phyloP scores from a whole-genome alignment of 2,888 invertebrate genomes.

The Agrochola litura region DNA sequence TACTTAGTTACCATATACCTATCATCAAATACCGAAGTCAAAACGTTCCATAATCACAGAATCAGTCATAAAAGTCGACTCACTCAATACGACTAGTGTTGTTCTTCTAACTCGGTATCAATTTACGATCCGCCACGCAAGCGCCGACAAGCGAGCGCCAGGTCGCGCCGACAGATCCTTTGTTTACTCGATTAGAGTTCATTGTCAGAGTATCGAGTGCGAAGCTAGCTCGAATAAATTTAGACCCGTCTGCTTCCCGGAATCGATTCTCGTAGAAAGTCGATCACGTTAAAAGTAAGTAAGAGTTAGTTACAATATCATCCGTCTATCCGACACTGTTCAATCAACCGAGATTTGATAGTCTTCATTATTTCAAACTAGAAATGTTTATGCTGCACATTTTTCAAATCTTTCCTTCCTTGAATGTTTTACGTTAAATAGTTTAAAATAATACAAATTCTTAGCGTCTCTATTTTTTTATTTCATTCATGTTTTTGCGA shows the following conservation, averaged over 20 bases:
- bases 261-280: constrained; percentile 74
- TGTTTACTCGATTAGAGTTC: constrained; percentile 88
- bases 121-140: constrained; percentile 85
- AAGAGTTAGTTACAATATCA: constrained; percentile 60
- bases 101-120: constrained; percentile 79
- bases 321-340: constrained; percentile 57
- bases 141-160: constrained; percentile 85
- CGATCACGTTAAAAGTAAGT: constrained; percentile 57
- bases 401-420: constrained; percentile 46
- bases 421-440: constrained; percentile 52
- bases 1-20: constrained; percentile 56
- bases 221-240: constrained; percentile 85
- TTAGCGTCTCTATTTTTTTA: constrained; percentile 32
- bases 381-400: constrained; percentile 65
- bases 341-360: constrained; percentile 59
- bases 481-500: constrained; percentile 44
- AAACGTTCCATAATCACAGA: constrained; percentile 79
- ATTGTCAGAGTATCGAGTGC: constrained; percentile 88
- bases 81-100: constrained; percentile 83
- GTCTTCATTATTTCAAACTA: constrained; percentile 59
- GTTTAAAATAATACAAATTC: constrained; percentile 37
- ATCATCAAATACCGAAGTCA: constrained; percentile 66
- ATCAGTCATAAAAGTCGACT: constrained; percentile 83
- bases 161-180: constrained; percentile 85
- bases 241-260: constrained; percentile 82